Conservation (phyloP, 2,888 invertebrate genomes). For the Carterocephalus palaemon region DNA sequence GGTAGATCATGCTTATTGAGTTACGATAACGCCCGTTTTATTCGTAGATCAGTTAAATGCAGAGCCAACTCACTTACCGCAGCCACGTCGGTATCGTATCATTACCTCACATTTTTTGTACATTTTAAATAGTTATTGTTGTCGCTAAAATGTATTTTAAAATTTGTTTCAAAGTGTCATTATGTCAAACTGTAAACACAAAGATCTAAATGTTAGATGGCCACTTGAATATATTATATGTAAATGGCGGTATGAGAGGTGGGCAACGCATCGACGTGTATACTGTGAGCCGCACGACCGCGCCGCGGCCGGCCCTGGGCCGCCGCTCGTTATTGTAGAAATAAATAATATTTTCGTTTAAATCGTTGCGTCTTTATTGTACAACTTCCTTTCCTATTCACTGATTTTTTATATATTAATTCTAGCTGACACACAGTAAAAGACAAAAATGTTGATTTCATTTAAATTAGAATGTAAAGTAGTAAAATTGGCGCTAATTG, state of each 20-base stretch:
- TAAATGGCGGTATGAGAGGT: constrained; percentile 53
- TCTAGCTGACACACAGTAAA: no score
- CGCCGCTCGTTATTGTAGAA: constrained; percentile 71
- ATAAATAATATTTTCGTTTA: constrained; percentile 79
- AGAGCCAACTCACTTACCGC: constrained; percentile 44
- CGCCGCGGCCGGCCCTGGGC: constrained; percentile 47
- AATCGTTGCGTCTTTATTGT: constrained; percentile 57
- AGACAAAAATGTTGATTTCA: no score
- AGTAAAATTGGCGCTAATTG: no score
- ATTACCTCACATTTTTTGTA: constrained; percentile 73
- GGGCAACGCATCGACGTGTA: constrained; percentile 60
- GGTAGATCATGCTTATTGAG: neutral
- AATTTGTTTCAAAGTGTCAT: constrained; percentile 62
- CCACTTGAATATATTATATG: constrained; percentile 66
- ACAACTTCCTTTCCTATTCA: constrained; percentile 1
- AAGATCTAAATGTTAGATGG: constrained; percentile 63
- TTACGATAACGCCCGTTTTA: neutral
- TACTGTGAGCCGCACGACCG: constrained; percentile 73
- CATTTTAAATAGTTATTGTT: constrained; percentile 68
- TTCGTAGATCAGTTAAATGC: constrained; percentile 51
- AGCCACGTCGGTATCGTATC: constrained; percentile 61
- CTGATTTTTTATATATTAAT: no score
- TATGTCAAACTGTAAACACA: constrained; percentile 57
- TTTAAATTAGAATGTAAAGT: no score
- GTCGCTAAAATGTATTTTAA: constrained; percentile 65